phyloP scores from a whole-genome alignment of 2,113 vertebrate species.

The Phaetusa simplex region DNA sequence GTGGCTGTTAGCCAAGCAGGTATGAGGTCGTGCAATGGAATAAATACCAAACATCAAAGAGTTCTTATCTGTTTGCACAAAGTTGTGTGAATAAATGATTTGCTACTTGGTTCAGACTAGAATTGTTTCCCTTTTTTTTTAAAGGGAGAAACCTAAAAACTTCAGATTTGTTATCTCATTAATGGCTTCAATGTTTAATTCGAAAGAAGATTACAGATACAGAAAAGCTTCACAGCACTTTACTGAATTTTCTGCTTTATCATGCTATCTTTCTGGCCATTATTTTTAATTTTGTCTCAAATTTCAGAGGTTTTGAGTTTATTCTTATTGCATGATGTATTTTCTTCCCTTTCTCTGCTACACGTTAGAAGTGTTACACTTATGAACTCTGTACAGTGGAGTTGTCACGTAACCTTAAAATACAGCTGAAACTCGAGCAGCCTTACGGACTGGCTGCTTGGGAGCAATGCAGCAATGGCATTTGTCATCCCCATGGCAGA shows the following conservation, averaged over 20 bases:
- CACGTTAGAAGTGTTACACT: background rate
- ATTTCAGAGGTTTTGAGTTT: background rate
- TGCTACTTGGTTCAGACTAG: background rate
- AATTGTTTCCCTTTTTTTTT: background rate
- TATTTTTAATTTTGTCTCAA: background rate
- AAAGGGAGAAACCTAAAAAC: background rate
- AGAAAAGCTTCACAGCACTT: background rate
- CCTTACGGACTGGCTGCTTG: no score
- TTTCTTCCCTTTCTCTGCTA: background rate
- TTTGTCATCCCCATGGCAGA: background rate
- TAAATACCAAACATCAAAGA: background rate
- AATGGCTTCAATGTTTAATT: background rate
- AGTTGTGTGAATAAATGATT: background rate
- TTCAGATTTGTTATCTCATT: background rate
- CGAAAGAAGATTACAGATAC: fast-evolving
- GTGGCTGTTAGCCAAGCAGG: background rate
- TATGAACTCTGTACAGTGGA: fast-evolving
- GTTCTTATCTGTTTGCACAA: background rate
- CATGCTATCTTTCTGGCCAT: background rate
- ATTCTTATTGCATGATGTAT: background rate
- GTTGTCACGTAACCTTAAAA: background rate
- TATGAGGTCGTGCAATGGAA: background rate
- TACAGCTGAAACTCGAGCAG: background rate
- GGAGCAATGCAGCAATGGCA: background rate
- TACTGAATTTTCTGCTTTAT: background rate